Conservation (phyloP, 2,797 vertebrate genomes). For the Neosilurus hyrtlii region DNA sequence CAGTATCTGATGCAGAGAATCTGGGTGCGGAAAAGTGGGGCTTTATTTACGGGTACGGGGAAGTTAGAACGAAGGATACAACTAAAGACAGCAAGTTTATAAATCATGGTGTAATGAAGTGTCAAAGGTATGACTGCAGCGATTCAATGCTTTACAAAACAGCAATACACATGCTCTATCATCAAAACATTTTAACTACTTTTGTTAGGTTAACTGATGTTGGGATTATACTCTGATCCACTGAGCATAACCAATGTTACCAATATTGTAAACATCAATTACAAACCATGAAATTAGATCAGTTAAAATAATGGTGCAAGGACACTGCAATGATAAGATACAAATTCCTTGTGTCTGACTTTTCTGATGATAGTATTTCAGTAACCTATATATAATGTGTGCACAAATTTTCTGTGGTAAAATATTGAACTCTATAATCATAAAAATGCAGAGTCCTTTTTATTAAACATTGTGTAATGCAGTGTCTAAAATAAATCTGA, state of each 20-base stretch:
- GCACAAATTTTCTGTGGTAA: neutral
- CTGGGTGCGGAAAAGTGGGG: neutral
- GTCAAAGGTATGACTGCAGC: neutral
- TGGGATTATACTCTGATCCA: neutral
- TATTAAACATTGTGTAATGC: neutral
- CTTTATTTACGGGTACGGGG: slow-evolving; percentile 21
- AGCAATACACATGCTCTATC: neutral
- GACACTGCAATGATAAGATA: neutral
- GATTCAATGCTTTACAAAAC: no score
- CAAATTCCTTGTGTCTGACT: neutral
- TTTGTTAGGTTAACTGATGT: neutral
- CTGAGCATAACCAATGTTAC: neutral
- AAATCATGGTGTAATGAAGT: neutral
- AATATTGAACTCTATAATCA: neutral
- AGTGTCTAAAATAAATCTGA: no score
- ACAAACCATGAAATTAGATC: neutral
- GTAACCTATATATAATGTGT: neutral
- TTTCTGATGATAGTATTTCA: neutral
- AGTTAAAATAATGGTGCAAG: neutral
- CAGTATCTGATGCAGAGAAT: slow-evolving; percentile 9
- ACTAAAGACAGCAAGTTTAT: neutral
- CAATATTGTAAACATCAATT: neutral
- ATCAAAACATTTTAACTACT: neutral
- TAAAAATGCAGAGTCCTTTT: neutral
- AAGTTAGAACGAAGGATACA: neutral